A percentile compares a stretch with the other conserved stretches of the same genome.
Conservation (phyloP, 2,888 invertebrate species). For the Sinelater perroti region DNA sequence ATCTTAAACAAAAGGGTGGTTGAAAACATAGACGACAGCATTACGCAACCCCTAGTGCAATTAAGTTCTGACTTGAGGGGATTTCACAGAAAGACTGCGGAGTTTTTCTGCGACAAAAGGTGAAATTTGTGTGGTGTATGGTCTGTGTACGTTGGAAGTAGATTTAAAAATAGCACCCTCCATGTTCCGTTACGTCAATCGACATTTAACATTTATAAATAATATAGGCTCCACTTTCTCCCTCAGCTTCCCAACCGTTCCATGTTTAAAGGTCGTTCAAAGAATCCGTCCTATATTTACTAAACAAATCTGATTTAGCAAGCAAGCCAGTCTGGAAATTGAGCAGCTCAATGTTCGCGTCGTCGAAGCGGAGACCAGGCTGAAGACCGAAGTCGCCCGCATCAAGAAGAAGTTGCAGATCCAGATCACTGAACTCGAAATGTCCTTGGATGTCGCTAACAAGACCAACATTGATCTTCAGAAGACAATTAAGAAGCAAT, state of each 20-base stretch:
- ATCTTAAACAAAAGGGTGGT: conserved; percentile 60
- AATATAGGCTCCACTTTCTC: conserved; percentile 16
- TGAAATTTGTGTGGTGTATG: conserved; percentile 54
- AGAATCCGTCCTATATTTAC: conserved; percentile 1
- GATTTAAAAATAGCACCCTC: conserved; percentile 17
- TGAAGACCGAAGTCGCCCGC: conserved; percentile 94
- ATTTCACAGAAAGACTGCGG: conserved; percentile 69
- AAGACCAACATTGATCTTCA: conserved; percentile 97
- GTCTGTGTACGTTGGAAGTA: conserved; percentile 43
- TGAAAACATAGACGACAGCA: conserved; percentile 65
- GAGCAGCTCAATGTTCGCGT: conserved; percentile 95
- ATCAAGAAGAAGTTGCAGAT: conserved; percentile 99
- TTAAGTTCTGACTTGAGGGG: conserved; percentile 70
- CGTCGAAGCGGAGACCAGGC: conserved; percentile 93
- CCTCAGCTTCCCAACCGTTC: conserved; percentile 3
- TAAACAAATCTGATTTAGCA: conserved; percentile 68
- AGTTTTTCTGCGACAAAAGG: conserved; percentile 73
- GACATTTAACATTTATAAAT: conserved; percentile 38
- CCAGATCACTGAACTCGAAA: conserved; percentile 95
- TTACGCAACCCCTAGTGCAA: conserved; percentile 67
- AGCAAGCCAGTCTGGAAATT: conserved; percentile 97
- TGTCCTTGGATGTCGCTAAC: conserved; percentile 97
- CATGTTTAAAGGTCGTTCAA: conserved; percentile 2
- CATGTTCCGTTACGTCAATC: conserved; percentile 20
- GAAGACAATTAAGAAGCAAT: conserved; percentile 97